A percentile compares a stretch with the other conserved stretches of the same genome.
phyloP scores from a whole-genome alignment of 2,888 invertebrate species.

The Silvanus unidentatus region DNA sequence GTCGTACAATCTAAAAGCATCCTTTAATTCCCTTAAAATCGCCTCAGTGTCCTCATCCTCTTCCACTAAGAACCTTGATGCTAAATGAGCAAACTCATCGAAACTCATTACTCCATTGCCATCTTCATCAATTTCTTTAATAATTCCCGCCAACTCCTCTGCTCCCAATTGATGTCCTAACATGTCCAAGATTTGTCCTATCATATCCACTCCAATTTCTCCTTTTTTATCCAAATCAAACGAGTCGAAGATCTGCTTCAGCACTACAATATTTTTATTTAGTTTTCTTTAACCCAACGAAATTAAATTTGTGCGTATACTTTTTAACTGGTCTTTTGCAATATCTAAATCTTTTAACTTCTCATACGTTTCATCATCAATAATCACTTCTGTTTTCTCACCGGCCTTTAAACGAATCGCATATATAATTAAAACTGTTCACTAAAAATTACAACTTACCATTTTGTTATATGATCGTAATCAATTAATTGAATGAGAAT shows the following conservation, averaged over 20 bases:
- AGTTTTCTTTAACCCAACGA: neutral
- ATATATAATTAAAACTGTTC: too few species aligned
- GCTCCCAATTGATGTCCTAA: conserved; percentile 81
- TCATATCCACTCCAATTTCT: conserved; percentile 73
- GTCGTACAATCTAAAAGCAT: conserved; percentile 94
- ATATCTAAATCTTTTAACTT: conserved; percentile 27
- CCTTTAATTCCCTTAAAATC: conserved; percentile 82
- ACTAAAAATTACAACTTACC: too few species aligned
- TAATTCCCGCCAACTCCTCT: conserved; percentile 68
- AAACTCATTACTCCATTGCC: conserved; percentile 84
- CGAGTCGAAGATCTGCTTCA: conserved; percentile 85
- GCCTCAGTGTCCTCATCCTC: conserved; percentile 87
- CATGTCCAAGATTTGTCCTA: conserved; percentile 83
- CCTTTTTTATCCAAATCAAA: conserved; percentile 86
- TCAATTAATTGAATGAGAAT: too few species aligned
- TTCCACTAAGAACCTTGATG: conserved; percentile 79
- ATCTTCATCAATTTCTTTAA: conserved; percentile 79
- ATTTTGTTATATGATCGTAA: too few species aligned
- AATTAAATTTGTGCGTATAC: conserved; percentile 35
- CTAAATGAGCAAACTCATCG: conserved; percentile 79
- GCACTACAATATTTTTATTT: conserved; percentile 52
- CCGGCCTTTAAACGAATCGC: too few species aligned
- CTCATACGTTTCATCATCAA: conserved; percentile 27
- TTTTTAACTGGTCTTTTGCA: conserved; percentile 39
- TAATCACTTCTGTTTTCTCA: conserved; percentile 3